A percentile compares a stretch with the other conserved stretches of the same genome.
These are phyloP conservation scores for Aphidoletes aphidimyza DNA, from an alignment of 2,888 invertebrate species.

Conservation along the genomic window DNA sequence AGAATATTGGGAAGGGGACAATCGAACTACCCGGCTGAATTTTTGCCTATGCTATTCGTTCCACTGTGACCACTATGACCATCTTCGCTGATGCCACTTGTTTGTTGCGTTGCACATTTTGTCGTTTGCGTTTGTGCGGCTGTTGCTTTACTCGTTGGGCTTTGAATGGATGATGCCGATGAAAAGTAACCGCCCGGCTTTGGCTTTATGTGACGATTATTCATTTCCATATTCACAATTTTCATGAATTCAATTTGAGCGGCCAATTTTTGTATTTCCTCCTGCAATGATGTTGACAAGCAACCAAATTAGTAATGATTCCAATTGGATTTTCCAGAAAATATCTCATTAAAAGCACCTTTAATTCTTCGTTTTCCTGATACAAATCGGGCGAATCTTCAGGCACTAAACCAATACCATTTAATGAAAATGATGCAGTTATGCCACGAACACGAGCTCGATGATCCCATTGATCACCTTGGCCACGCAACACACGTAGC, in stretches of 20 bases:
- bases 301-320: not conserved
- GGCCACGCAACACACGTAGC: slow-evolving; percentile 81
- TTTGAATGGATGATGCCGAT: slow-evolving; percentile 68
- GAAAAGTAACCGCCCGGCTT: slow-evolving; percentile 85
- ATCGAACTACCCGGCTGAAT: slow-evolving; percentile 58
- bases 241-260: slow-evolving; percentile 94
- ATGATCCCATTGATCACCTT: slow-evolving; percentile 91
- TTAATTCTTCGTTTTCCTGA: slow-evolving; percentile 91
- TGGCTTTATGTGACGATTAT: slow-evolving; percentile 88
- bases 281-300: slow-evolving; percentile 68
- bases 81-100: slow-evolving; percentile 58
- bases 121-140: slow-evolving; percentile 63
- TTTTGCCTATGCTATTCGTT: slow-evolving; percentile 60
- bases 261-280: slow-evolving; percentile 90
- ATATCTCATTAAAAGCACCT: slow-evolving; percentile 70
- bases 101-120: slow-evolving; percentile 60
- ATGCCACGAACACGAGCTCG: slow-evolving; percentile 84
- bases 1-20: not conserved
- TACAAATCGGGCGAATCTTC: slow-evolving; percentile 87
- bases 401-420: slow-evolving; percentile 85
- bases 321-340: no score
- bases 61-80: slow-evolving; percentile 60
- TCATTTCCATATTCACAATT: slow-evolving; percentile 93
- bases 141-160: slow-evolving; percentile 62
- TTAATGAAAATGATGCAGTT: slow-evolving; percentile 85